Base-by-base conservation (phyloP, 2,888 invertebrate species). In the Horisme vitalbata region DNA sequence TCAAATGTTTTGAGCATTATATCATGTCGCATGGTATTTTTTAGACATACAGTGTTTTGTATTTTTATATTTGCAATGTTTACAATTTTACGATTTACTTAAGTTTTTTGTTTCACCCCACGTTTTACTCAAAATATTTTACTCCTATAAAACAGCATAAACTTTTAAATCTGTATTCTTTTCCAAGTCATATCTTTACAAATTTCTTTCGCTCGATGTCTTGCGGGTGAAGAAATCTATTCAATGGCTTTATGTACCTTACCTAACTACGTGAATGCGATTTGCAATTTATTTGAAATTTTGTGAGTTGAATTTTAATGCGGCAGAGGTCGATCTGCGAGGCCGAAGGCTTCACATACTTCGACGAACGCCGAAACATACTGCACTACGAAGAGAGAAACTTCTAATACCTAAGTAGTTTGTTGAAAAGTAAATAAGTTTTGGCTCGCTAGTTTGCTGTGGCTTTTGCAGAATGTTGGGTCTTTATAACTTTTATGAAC, bases 261-360 rank as follows among this genome's bases (percentile, higher is more conserved):
- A n/a, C n/a, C n/a, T 23, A 35, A 24, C 15, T 37, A 20, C 72
- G 74, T 68, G 75, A 73, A 78, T 78, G 61, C 70, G 66, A 71
- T 71, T 73, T 65, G 58, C 73, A 72, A 78, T 77, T 78, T 75
- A 78, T 78, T 78, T 68, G 57, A 69, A 79, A 76, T 60, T 72
- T 76, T 71, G 72, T 57, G 74, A 70, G 64, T 47, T 51, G 78
- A 79, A 79, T 79, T 78, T 76, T 74, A 76, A 79, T 75, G 68
- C 57, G 60, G 43, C 43, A 32, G 46, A 52, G 58, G 48, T 44
- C 45, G 49, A 45, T 44, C 50, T 43, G 4, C 31, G 26, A 43
- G 41, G 55, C 56, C 46, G 52, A 52, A 41, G 50, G 59, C 59
- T 61, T 65, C 63, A 63, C 43, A 41, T 48, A 59, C 51, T 57